Conservation (phyloP, 2,888 invertebrate species). For the Sesia apiformis region DNA sequence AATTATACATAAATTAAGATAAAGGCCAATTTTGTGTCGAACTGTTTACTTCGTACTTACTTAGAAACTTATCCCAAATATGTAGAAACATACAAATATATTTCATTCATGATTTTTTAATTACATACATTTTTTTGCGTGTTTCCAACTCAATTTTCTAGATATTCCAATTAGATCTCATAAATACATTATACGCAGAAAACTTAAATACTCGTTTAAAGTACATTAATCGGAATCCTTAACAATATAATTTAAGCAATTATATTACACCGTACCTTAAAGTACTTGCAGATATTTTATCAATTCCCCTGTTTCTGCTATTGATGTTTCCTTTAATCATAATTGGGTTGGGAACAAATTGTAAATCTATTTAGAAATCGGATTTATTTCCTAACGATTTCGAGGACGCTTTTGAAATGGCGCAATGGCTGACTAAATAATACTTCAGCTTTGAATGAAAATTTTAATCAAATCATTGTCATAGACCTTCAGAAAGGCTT, state of each 20-base stretch:
- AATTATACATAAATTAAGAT: too few species aligned
- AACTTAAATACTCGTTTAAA: not conserved
- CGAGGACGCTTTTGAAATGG: not conserved
- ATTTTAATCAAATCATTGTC: not conserved
- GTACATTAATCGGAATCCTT: not conserved
- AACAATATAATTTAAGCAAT: slow-evolving; percentile 6
- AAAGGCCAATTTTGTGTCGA: too few species aligned
- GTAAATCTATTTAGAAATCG: not conserved
- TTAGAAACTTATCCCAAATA: too few species aligned
- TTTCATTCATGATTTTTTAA: too few species aligned
- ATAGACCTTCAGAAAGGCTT: not conserved
- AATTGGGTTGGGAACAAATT: not conserved
- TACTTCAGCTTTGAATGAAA: not conserved
- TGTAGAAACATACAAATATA: too few species aligned
- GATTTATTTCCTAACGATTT: not conserved
- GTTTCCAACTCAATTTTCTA: too few species aligned
- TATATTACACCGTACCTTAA: not conserved
- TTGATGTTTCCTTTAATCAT: not conserved
- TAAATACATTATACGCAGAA: not conserved
- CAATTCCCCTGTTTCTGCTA: not conserved
- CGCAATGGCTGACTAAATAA: not conserved
- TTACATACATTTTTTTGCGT: too few species aligned
- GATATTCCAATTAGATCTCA: not conserved
- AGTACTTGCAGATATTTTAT: not conserved
- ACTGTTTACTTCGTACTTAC: too few species aligned